Base-by-base conservation (phyloP, 2,797 vertebrate species). In the Enteromius afrohamiltoni region DNA sequence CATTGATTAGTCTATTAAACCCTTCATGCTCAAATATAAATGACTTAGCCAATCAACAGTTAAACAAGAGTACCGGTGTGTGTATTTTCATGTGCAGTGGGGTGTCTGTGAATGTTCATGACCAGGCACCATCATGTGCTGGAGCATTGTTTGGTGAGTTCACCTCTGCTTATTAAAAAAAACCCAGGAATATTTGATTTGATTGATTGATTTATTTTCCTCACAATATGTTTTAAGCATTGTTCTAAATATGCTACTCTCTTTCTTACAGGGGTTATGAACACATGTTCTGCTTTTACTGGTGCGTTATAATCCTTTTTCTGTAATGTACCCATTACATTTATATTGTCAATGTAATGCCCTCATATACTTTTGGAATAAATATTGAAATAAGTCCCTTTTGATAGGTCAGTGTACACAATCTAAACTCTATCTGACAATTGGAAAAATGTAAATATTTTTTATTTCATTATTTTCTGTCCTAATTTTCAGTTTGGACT, bases 131-230 rank as follows among this genome's bases (percentile, higher is more conserved):
- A 0, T 97, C 96, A 0, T 96, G 96, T 29, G 96, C 97, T 0
- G 97, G 97, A 2, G 92, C 96, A 1, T 91, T 99, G 14, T 99
- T 92, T 13, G 98, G 98, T 99, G 88, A 95, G 96, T 88, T n/a
- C 47, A 14, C 49, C 42, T 77, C 49, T 73, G 9, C 55, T 10
- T n/a, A 21, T 21, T 8, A 53, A 53, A 21, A 21, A 21, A n/a
- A n/a, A 9, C 2, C 0, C 23, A 16, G 60, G 14, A 17, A 17
- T 62, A 29, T 37, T 53, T 65, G 3, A 67, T 2, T 69, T 4
- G 11, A n/a, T 13, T 19, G 11, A 68, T 5, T 47, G 19, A 60
- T 11, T 58, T 21, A 47, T 11, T 42, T 31, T 14, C 6, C 21
- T 37, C 3, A 14, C 64, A 40, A 8, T 69, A 51, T 55, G 10